A percentile compares a stretch with the other conserved stretches of the same genome.
These are phyloP conservation scores for Heliconius nattereri DNA, from an alignment of 1,140 invertebrate genomes.

Conservation along the genomic window DNA sequence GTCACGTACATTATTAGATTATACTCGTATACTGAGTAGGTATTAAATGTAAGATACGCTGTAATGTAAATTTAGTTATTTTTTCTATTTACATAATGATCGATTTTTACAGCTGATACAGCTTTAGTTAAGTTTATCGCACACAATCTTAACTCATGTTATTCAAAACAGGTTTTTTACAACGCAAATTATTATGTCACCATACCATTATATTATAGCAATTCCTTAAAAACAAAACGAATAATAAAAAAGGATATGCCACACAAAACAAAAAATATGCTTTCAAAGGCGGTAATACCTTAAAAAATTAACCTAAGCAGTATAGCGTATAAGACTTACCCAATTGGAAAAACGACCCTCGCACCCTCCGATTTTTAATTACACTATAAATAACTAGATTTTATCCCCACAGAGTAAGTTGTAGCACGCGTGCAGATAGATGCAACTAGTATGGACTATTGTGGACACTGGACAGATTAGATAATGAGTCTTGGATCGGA, in stretches of 20 bases:
- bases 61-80: neutral
- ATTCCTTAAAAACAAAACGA: too few relatives aligned
- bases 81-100: neutral
- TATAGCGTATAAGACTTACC: constrained; percentile 25
- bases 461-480: constrained; percentile 59
- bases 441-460: constrained; percentile 43
- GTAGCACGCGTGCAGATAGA: constrained; percentile 21
- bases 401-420: constrained; percentile 9
- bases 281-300: neutral
- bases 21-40: neutral
- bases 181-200: too few relatives aligned
- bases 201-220: too few relatives aligned
- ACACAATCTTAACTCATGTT: neutral
- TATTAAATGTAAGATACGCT: neutral
- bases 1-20: constrained; percentile 10
- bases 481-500: constrained; percentile 55
- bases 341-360: constrained; percentile 14
- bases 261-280: neutral
- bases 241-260: too few relatives aligned
- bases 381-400: constrained; percentile 13
- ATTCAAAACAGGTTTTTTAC: neutral
- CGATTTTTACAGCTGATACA: neutral
- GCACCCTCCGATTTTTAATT: neutral
- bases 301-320: neutral
- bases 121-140: too few relatives aligned